A percentile compares a stretch with the other conserved stretches of the same genome.
These are phyloP conservation scores for Myodes glareolus DNA, from an alignment of 2,113 vertebrate species.

Conservation along the genomic window DNA sequence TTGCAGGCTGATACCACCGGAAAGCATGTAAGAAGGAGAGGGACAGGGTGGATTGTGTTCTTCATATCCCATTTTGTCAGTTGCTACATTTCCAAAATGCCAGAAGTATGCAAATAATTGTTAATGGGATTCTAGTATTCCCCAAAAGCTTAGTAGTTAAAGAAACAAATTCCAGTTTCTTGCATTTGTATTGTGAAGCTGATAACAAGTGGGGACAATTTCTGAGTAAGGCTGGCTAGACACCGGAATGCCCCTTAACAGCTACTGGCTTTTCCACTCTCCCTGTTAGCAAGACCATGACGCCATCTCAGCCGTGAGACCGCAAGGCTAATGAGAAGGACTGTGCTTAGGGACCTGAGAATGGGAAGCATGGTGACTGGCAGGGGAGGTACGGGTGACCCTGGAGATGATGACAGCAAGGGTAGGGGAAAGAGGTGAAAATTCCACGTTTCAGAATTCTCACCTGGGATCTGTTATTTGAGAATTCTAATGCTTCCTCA, in stretches of 20 bases:
- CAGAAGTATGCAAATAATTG: background rate
- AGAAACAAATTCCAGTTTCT: slow-evolving; percentile 36
- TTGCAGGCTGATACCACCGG: background rate
- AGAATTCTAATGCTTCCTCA: background rate
- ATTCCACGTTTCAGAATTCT: background rate
- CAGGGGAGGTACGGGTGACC: background rate
- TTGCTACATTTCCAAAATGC: slow-evolving; percentile 42
- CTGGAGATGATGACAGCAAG: background rate
- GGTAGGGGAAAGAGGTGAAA: background rate
- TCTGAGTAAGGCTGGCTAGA: background rate
- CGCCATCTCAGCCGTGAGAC: background rate
- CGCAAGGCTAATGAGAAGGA: slow-evolving; percentile 14
- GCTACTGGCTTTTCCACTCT: background rate
- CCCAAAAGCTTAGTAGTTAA: background rate
- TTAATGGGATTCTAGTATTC: slow-evolving; percentile 23
- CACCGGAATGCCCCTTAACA: background rate
- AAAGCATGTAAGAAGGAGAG: background rate
- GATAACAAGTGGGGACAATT: background rate
- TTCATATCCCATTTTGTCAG: background rate
- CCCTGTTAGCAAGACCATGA: background rate
- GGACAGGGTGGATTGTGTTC: background rate
- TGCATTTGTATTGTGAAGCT: slow-evolving; percentile 7
- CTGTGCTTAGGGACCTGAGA: background rate
- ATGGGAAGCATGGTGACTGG: background rate
- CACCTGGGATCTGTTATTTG: background rate